These are phyloP conservation scores for Tribolium castaneum DNA, from an alignment of 1,140 invertebrate species.

Conservation along the genomic window DNA sequence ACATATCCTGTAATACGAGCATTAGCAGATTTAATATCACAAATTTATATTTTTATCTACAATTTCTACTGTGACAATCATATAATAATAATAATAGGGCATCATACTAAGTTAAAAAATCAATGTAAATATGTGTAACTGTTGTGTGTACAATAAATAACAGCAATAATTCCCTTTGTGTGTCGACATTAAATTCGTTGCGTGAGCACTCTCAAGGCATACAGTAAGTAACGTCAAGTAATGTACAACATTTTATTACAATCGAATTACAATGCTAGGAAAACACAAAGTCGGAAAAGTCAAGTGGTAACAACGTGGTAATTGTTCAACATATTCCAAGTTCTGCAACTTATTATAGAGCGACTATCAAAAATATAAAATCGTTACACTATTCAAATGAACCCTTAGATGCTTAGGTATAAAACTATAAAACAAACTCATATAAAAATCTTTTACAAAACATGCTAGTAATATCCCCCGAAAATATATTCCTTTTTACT, in stretches of 20 bases:
- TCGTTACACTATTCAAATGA: constrained; percentile 19
- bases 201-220: not conserved
- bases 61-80: constrained; percentile 46
- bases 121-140: constrained; percentile 40
- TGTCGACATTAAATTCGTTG: constrained; percentile 22
- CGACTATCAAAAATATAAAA: constrained; percentile 41
- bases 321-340: constrained; percentile 6
- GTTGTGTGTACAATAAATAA: constrained; percentile 44
- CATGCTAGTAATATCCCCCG: constrained; percentile 29
- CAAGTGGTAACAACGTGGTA: constrained; percentile 40
- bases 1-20: constrained; percentile 32
- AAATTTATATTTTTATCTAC: constrained; percentile 44
- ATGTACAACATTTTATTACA: constrained; percentile 41
- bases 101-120: constrained; percentile 33
- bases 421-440: constrained; percentile 45
- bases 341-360: constrained; percentile 12
- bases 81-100: constrained; percentile 12
- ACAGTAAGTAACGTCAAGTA: not conserved
- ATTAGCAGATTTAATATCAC: constrained; percentile 37
- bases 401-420: constrained; percentile 29
- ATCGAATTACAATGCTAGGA: constrained; percentile 4
- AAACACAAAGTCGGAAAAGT: not conserved
- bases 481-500: constrained; percentile 41
- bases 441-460: constrained; percentile 43
- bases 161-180: constrained; percentile 26